Base-by-base conservation (phyloP, 2,888 invertebrate genomes). In the Linyphia triangularis region DNA sequence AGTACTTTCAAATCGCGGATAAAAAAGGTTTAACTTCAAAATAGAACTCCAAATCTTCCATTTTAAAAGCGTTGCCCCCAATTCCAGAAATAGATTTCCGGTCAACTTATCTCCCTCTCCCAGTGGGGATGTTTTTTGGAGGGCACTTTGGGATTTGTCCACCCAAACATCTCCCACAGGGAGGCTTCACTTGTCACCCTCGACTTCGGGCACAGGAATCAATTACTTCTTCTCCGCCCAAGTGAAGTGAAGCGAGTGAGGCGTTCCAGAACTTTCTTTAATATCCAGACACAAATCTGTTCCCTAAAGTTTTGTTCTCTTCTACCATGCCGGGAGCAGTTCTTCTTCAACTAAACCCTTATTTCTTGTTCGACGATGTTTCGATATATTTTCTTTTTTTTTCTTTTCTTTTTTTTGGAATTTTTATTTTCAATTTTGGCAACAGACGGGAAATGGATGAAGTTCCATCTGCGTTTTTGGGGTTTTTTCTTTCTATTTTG, bases 181-280 rank as follows among this genome's bases (percentile, higher is more conserved):
- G 51, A 51, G 51, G 51, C 51, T 13, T 33, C 33, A 33, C 33
- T 33, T 33, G 33, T 51, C 51, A 51, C 51, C n/a, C n/a, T 13
- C 5, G 16, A 51, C 51, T 51, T 51, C 51, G 51, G 51, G 51
- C 51, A 51, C 51, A 51, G 3, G 51, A 51, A 51, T 51, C 51
- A 51, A 51, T 51, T 51, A 51, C 51, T 51, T 51, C n/a, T 33
- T 9, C 33, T 33, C 33, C 33, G 33, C 4, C 51, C 16, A 51
- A 51, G 51, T 51, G 51, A 51, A 51, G 51, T n/a, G 51, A 51
- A 51, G 51, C 51, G 51, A 51, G 51, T n/a, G 51, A 51, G n/a
- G n/a, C n/a, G 51, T 51, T 51, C 51, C n/a, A n/a, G 51, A 51
- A 51, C 51, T 51, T 51, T 51, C 51, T 51, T 51, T 51, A 51